phyloP scores from a whole-genome alignment of 2,113 vertebrate species.

The Desmodus rotundus region DNA sequence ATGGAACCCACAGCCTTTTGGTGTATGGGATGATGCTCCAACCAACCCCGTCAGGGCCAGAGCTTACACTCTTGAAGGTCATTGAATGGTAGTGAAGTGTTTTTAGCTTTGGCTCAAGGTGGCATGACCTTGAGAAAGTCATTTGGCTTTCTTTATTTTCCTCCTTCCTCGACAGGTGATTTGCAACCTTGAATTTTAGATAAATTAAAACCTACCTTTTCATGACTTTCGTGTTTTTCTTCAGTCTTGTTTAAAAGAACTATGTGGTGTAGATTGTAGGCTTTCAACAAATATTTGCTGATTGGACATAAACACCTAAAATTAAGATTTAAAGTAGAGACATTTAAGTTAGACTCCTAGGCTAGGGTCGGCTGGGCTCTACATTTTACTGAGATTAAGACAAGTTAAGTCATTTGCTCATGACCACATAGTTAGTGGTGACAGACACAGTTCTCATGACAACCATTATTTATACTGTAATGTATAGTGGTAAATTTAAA shows the following conservation, averaged over 20 bases:
- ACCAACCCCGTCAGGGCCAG: not conserved
- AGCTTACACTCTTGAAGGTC: not conserved
- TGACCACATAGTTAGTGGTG: not conserved
- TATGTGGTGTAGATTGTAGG: not conserved
- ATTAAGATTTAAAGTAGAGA: not conserved
- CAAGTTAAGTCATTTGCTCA: not conserved
- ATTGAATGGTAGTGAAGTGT: not conserved
- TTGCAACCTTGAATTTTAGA: not conserved
- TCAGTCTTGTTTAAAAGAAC: constrained; percentile 20
- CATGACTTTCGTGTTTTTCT: constrained; percentile 24
- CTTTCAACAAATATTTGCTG: not conserved
- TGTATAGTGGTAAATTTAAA: not conserved
- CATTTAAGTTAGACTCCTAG: constrained; percentile 18
- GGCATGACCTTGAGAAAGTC: constrained; percentile 17
- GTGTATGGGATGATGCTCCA: too few species aligned
- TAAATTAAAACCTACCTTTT: constrained; percentile 33
- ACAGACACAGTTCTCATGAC: not conserved
- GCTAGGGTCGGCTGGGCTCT: not conserved
- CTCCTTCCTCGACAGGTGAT: not conserved
- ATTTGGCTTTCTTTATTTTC: not conserved
- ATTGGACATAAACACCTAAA: not conserved
- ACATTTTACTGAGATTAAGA: not conserved
- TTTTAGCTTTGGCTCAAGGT: not conserved
- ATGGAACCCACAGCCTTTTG: too few species aligned
- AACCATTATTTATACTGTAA: not conserved